Conservation (phyloP, 2,113 vertebrate genomes). For the Notothenia coriiceps region DNA sequence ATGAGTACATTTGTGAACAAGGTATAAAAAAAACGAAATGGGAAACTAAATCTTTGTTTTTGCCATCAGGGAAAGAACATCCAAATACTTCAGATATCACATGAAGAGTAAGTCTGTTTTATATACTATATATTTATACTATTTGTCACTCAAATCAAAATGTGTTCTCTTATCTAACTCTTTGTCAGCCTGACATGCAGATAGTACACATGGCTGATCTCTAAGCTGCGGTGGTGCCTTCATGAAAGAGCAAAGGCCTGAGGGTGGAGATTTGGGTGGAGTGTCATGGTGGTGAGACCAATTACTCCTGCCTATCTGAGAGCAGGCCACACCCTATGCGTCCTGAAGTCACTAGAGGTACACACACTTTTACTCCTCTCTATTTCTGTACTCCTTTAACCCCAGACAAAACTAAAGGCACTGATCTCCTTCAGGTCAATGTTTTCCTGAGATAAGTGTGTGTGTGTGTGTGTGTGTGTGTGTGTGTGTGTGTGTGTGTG, state of each 20-base stretch:
- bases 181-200: conserved; percentile 1
- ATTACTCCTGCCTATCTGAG: conserved; percentile 11
- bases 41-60: neutral
- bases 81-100: neutral
- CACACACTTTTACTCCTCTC: neutral
- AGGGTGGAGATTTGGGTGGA: conserved; percentile 41
- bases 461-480: no score
- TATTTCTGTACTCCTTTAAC: neutral
- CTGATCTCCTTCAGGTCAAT: conserved; percentile 11
- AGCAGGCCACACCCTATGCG: conserved; percentile 35
- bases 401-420: neutral
- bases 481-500: no score
- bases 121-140: neutral
- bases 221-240: conserved; percentile 38
- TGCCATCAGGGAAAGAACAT: neutral
- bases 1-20: neutral
- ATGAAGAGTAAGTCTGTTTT: neutral
- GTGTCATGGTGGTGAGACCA: conserved; percentile 54
- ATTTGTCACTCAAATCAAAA: neutral
- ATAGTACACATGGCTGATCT: conserved; percentile 22
- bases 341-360: conserved; percentile 1
- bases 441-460: no score
- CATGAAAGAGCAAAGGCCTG: conserved; percentile 15
- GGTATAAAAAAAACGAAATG: neutral
- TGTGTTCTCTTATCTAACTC: neutral